A percentile compares a stretch with the other conserved stretches of the same genome.
These are phyloP conservation scores for Etia nguti DNA, from an alignment of 2,113 vertebrate genomes.

Conservation along the genomic window DNA sequence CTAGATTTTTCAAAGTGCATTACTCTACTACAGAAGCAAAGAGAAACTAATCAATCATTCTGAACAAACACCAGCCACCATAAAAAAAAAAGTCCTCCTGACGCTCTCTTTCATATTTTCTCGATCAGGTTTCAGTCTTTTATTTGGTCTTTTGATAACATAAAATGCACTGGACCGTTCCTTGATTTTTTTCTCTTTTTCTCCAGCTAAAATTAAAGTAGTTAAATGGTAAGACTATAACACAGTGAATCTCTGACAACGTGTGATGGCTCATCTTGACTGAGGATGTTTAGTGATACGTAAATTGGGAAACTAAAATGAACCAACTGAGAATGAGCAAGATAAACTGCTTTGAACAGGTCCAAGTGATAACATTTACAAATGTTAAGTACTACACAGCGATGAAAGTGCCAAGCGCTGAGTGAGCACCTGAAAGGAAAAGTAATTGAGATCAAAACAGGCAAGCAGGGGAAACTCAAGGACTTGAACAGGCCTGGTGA, in stretches of 20 bases:
- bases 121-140: background rate
- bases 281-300: background rate
- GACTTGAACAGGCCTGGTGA: background rate
- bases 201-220: background rate
- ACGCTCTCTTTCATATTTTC: background rate
- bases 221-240: background rate
- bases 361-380: background rate
- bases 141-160: background rate
- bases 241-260: background rate
- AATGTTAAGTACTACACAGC: background rate
- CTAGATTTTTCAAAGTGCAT: conserved; percentile 29
- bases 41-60: background rate
- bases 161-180: background rate
- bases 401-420: background rate
- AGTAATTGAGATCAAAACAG: background rate
- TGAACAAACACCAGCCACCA: background rate
- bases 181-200: background rate
- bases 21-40: background rate
- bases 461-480: background rate
- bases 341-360: background rate
- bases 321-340: background rate
- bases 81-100: background rate
- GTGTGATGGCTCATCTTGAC: background rate
- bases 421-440: background rate
- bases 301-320: background rate